phyloP scores from a whole-genome alignment of 2,113 vertebrate species.

The Rostratula benghalensis region DNA sequence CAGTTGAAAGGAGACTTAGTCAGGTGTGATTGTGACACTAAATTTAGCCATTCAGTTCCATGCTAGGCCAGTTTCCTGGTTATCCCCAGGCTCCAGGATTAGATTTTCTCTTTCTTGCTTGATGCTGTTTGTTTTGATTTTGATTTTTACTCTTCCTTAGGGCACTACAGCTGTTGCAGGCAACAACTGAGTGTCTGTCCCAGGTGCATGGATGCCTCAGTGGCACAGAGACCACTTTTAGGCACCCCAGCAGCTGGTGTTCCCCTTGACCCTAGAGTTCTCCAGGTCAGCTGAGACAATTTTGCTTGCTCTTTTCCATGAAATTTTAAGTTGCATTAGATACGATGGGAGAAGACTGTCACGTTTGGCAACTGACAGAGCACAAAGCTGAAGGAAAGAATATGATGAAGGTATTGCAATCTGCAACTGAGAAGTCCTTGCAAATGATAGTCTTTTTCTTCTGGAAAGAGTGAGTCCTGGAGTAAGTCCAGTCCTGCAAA shows the following conservation, averaged over 20 bases:
- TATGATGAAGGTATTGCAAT: not conserved
- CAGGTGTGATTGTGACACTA: not conserved
- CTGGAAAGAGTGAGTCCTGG: too few species aligned
- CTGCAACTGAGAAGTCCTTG: not conserved
- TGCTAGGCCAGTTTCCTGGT: not conserved
- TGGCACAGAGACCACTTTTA: not conserved
- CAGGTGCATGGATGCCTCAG: not conserved
- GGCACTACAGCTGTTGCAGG: not conserved
- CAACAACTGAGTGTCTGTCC: not conserved
- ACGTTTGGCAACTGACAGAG: not conserved
- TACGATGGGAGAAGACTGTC: not conserved
- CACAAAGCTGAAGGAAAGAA: not conserved
- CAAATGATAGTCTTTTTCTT: not conserved
- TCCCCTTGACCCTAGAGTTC: rapidly evolving
- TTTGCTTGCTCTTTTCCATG: not conserved
- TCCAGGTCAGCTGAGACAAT: not conserved
- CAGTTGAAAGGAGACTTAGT: not conserved
- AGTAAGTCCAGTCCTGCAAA: not conserved
- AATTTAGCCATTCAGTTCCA: not conserved
- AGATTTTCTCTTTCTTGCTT: not conserved
- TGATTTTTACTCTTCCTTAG: not conserved
- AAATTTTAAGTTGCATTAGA: not conserved
- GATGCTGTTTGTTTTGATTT: not conserved
- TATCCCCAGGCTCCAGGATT: not conserved
- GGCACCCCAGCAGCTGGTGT: not conserved